phyloP scores from a whole-genome alignment of 2,113 vertebrate species.

The Alexandromys fortis region DNA sequence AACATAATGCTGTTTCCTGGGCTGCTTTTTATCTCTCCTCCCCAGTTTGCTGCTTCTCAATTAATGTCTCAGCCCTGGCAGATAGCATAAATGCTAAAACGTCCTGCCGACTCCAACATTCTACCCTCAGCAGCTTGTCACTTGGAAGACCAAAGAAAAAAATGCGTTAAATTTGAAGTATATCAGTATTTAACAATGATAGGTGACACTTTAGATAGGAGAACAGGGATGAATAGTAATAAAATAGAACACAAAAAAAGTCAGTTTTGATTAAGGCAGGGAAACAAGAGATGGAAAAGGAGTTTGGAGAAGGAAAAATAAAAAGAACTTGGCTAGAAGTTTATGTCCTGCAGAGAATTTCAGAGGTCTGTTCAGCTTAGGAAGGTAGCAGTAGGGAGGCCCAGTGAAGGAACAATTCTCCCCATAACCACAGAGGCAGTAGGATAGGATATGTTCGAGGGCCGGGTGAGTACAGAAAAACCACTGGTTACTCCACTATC shows the following conservation, averaged over 20 bases:
- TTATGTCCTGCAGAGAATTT: constrained; percentile 13
- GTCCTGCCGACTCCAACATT: background rate
- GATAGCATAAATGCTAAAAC: background rate
- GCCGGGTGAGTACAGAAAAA: constrained; percentile 12
- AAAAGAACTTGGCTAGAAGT: background rate
- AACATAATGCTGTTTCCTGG: background rate
- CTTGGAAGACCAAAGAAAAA: constrained; percentile 5
- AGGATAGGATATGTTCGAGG: background rate
- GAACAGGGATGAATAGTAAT: background rate
- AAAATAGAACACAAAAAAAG: background rate
- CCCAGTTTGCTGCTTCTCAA: background rate
- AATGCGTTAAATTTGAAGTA: constrained; percentile 34
- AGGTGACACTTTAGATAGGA: background rate
- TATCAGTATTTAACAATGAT: background rate
- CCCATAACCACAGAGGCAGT: background rate
- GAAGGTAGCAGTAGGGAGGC: background rate
- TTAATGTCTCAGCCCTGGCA: background rate
- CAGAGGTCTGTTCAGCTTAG: background rate
- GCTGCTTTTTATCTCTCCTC: background rate
- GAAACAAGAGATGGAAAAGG: background rate
- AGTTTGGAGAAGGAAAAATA: background rate
- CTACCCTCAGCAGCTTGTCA: background rate
- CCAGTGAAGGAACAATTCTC: background rate
- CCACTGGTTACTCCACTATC: background rate
- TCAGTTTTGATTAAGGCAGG: constrained; percentile 37